Evolutionary conservation across 2,888 invertebrate genomes (phyloP), one percentile per base, ranked within the genome.

Genomic region (Pollenia labialis): DNA sequence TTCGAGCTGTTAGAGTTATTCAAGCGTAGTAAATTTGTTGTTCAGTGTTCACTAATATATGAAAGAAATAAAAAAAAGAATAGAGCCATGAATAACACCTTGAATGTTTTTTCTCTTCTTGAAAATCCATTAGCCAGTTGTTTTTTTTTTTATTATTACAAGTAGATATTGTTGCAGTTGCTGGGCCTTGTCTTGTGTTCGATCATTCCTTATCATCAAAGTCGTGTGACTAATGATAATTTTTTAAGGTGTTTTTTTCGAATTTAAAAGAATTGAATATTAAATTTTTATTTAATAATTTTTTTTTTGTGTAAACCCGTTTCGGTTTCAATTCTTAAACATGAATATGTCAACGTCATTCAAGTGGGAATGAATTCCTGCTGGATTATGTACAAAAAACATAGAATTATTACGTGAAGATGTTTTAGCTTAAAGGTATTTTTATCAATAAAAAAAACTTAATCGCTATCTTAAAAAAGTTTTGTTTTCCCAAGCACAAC

Each of bases 1-100:
- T 76, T 58, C 48, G 52, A 71, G 76, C 81, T 74, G 79, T 62
- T 18, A 60, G 56, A 72, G 64, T 72, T 77, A 62, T 81, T 87
- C 81, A 87, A 87, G 84, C 87, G 87, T 84, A 84, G 62, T 84
- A 87, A 87, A 87, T 84, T 77, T 74, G 72, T 72, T 87, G 71
- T 80, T 79, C 60, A 62, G 54, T 77, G 72, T 60, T 58, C 79
- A 60, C 52, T 69, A 32, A 32, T 44, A 56, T 46, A 64, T 16
- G 46, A 76, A 71, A 56, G 42, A 62, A 71, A 18, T 40, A 48
- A 58, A 58, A 71, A 56, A 52, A 16, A 4, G 77, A 74, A 74
- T 60, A 54, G 68, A 68, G 64, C 48, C 58, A 52, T 23, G 74
- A 76, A 82, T 69, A 81, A 81, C 87, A 87, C 87, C 81, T 84